phyloP scores from a whole-genome alignment of 2,797 vertebrate species.

The Cephalopachus bancanus region DNA sequence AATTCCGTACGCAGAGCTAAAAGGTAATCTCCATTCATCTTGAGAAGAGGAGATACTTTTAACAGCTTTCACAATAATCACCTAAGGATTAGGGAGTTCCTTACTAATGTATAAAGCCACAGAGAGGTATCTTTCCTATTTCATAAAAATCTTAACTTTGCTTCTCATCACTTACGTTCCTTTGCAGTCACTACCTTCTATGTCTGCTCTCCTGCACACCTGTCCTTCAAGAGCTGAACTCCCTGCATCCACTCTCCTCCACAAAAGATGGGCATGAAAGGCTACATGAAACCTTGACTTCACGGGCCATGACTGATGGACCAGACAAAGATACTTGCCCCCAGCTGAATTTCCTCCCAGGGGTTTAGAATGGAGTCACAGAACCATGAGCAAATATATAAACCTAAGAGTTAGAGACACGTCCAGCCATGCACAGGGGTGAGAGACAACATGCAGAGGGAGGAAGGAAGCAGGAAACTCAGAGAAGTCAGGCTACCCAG shows the following conservation, averaged over 20 bases:
- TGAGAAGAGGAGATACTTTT: constrained; percentile 47
- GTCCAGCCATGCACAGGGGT: not conserved
- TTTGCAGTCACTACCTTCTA: constrained; percentile 49
- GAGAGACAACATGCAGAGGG: constrained; percentile 45
- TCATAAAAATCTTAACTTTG: constrained; percentile 11
- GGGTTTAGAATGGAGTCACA: constrained; percentile 48
- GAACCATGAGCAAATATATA: constrained; percentile 39
- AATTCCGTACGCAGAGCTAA: constrained; percentile 40
- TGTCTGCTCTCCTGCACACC: not conserved
- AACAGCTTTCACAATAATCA: constrained; percentile 54
- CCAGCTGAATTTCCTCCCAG: constrained; percentile 34
- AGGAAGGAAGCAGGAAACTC: constrained; percentile 4
- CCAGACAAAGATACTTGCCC: constrained; percentile 1
- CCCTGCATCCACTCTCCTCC: not conserved
- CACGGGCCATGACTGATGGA: not conserved
- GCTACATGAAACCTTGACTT: constrained; percentile 22
- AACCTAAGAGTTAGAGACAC: constrained; percentile 52
- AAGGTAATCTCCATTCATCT: not conserved
- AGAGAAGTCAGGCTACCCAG: not conserved
- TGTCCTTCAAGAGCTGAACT: not conserved
- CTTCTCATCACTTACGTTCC: constrained; percentile 20
- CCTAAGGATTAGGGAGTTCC: not conserved
- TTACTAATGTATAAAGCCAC: constrained; percentile 16
- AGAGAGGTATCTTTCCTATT: constrained; percentile 28
- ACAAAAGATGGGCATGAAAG: constrained; percentile 21